Evolutionary conservation across 2,797 vertebrate genomes (phyloP).

Genomic region (Columba guinea): DNA sequence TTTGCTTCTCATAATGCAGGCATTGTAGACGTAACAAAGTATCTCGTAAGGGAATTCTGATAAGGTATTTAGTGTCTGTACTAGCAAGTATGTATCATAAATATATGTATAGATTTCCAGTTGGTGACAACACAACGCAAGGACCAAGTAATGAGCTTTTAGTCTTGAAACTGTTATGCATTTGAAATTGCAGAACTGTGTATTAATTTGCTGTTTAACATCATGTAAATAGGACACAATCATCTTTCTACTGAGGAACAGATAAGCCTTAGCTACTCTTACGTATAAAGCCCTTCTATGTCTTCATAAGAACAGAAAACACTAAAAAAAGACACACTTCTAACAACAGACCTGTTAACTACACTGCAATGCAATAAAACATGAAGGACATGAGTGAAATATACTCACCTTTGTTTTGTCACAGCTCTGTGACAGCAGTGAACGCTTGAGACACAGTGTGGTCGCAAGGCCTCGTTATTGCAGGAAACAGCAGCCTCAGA

Average conservation of each 20-base stretch:
- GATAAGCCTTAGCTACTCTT: not conserved
- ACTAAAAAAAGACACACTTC: not conserved
- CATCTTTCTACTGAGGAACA: not conserved
- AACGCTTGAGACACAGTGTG: not conserved
- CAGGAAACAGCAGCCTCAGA: not conserved
- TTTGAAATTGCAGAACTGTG: not conserved
- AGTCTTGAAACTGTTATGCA: not conserved
- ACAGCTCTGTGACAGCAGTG: not conserved
- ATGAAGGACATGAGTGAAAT: not conserved
- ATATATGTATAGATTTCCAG: not conserved
- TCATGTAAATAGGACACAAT: not conserved
- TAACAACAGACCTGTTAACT: not conserved
- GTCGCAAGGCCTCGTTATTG: not conserved
- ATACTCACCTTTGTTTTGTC: not conserved
- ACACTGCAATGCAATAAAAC: not conserved
- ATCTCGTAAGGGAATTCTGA: not conserved
- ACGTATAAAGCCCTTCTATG: not conserved
- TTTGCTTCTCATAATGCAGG: not conserved
- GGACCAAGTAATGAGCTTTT: not conserved
- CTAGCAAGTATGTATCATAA: not conserved
- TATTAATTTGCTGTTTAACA: not conserved
- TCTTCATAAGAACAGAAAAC: not conserved
- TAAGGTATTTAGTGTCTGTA: not conserved
- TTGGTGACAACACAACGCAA: not conserved
- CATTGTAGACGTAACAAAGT: not conserved